Conservation (phyloP, 2,888 invertebrate species). For the Tenodera sinensis region DNA sequence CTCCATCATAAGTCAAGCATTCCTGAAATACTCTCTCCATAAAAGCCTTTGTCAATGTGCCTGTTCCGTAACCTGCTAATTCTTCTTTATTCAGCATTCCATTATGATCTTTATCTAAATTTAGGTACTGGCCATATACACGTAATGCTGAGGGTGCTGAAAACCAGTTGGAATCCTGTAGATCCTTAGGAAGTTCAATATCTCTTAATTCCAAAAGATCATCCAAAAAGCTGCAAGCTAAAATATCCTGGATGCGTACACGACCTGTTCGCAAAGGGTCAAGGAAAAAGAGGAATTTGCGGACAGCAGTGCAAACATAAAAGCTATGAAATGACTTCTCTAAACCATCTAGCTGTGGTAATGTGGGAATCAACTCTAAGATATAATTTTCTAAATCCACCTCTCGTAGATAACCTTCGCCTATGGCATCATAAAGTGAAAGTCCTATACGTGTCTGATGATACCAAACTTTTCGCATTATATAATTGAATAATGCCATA, state of each 20-base stretch:
- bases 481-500: conserved; percentile 88
- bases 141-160: conserved; percentile 83
- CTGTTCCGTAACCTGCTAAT: conserved; percentile 85
- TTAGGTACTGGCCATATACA: conserved; percentile 91
- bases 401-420: conserved; percentile 85
- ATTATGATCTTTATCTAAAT: conserved; percentile 90
- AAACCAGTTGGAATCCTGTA: conserved; percentile 88
- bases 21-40: conserved; percentile 92
- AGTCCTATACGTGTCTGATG: conserved; percentile 92
- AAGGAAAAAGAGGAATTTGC: conserved; percentile 94
- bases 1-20: conserved; percentile 89
- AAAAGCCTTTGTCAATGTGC: conserved; percentile 86
- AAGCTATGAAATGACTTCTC: conserved; percentile 93
- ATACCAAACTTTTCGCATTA: conserved; percentile 92
- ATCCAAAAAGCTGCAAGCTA: conserved; percentile 88
- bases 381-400: conserved; percentile 93
- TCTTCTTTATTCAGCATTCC: conserved; percentile 93
- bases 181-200: conserved; percentile 76
- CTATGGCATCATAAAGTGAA: conserved; percentile 88
- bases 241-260: conserved; percentile 85
- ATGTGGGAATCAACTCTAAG: conserved; percentile 84
- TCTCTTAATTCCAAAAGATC: conserved; percentile 82
- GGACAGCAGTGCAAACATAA: conserved; percentile 92
- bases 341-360: conserved; percentile 84
- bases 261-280: conserved; percentile 85